Conservation (phyloP, 2,113 vertebrate species). For the Zosterops hypoxanthus region DNA sequence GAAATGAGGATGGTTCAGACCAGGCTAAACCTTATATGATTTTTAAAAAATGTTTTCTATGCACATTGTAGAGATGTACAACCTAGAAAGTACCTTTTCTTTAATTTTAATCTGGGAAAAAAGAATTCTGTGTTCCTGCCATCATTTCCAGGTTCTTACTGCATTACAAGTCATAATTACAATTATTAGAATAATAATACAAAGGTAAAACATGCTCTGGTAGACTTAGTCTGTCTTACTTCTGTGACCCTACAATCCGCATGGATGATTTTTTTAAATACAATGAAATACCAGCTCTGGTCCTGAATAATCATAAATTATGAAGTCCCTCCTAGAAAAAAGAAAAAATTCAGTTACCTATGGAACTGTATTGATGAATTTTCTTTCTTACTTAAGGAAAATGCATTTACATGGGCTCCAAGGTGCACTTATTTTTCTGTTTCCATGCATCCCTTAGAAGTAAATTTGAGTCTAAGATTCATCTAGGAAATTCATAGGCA, state of each 20-base stretch:
- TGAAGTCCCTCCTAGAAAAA: background rate
- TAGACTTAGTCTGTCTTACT: background rate
- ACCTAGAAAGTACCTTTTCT: background rate
- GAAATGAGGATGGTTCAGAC: background rate
- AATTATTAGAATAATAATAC: background rate
- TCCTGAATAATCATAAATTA: background rate
- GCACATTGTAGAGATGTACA: background rate
- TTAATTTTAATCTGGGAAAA: background rate
- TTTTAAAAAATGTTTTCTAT: background rate
- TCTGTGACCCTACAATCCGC: background rate
- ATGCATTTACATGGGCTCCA: background rate
- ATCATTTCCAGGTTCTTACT: background rate
- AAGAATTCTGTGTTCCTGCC: background rate
- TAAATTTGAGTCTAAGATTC: background rate
- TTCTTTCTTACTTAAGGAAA: background rate
- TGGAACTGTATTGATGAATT: background rate
- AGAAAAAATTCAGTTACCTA: background rate
- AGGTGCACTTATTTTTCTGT: background rate
- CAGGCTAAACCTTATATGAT: background rate
- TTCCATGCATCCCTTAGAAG: background rate
- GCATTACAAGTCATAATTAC: background rate
- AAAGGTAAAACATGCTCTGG: background rate
- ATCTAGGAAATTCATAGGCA: background rate
- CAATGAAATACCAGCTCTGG: background rate
- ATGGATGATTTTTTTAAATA: background rate